Base-by-base conservation (phyloP, 1,140 invertebrate genomes). In the Drosophila burlai region DNA sequence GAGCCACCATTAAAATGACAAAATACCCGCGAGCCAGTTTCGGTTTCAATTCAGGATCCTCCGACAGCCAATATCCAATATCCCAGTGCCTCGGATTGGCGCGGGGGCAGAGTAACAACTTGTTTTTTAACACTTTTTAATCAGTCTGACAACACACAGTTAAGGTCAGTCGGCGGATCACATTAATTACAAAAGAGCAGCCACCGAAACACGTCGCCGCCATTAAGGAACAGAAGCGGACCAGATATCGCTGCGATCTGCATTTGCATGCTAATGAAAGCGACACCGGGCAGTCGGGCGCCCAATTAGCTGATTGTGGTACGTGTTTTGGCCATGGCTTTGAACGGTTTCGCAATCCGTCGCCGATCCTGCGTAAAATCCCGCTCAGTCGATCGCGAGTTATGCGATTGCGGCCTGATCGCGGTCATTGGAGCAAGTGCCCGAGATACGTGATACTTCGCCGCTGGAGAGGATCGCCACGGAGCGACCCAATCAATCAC, bases 51-150 rank as follows among this genome's bases (percentile, higher is more conserved):
- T 52, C 49, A 73, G 69, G 67, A 73, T 73, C 24, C 38, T 29
- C 47, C 26, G 31, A 18, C 49, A 34, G 16, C 49, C 29, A 42
- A 38, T 69, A 52, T 47, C 21, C 40, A 16, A 43, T 43, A 43
- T 43, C 40, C 29, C 29, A 26, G n/a, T 16, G 16, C 11, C 26
- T 9, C 10, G n/a, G 18, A 74, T 71, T 80, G 64, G 73, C 49
- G 46, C 18, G 69, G 29, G 50, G 52, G 36, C 38, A 65, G 49
- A 57, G 62, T 68, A 71, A 87, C 84, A 89, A 87, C 85, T 84
- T 87, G 84, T 87, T 87, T 79, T 63, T 78, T 77, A 89, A 87
- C 84, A 87, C 84, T 87, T 80, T 87, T 87, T 89, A 87, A 87
- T 87, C 84, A 87, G 84, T 58, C 77, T 38, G 72, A 86, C 83